These are phyloP conservation scores for Carlito syrichta DNA, from an alignment of 2,113 vertebrate genomes.

Conservation along the genomic window DNA sequence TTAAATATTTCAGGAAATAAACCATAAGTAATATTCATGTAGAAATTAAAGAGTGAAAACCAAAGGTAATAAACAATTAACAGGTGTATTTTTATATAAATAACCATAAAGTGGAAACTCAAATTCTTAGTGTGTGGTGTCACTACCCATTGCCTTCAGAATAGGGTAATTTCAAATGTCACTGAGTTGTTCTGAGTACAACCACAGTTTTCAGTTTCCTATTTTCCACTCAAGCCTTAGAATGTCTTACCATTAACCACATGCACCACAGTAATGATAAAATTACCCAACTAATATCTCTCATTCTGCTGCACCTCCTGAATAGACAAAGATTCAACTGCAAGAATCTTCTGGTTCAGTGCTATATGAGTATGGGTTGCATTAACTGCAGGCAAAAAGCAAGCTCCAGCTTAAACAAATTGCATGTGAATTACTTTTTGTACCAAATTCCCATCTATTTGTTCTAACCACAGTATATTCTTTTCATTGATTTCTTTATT, in stretches of 20 bases:
- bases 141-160: slow-evolving; percentile 48
- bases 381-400: background rate
- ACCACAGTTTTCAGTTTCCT: background rate
- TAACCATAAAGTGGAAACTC: background rate
- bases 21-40: slow-evolving; percentile 9
- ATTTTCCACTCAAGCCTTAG: background rate
- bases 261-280: background rate
- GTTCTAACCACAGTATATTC: background rate
- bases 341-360: background rate
- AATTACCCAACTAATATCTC: background rate
- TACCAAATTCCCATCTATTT: background rate
- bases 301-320: background rate
- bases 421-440: background rate
- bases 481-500: background rate
- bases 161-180: background rate
- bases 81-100: background rate
- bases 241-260: background rate
- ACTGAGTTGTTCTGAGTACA: background rate
- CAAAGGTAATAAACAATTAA: slow-evolving; percentile 25
- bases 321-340: background rate
- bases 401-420: background rate
- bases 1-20: slow-evolving; percentile 49
- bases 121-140: background rate
- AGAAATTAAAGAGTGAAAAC: slow-evolving; percentile 37
- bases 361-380: background rate